These are phyloP conservation scores for Conus canariensis DNA, from an alignment of 2,888 invertebrate genomes.

Conservation along the genomic window DNA sequence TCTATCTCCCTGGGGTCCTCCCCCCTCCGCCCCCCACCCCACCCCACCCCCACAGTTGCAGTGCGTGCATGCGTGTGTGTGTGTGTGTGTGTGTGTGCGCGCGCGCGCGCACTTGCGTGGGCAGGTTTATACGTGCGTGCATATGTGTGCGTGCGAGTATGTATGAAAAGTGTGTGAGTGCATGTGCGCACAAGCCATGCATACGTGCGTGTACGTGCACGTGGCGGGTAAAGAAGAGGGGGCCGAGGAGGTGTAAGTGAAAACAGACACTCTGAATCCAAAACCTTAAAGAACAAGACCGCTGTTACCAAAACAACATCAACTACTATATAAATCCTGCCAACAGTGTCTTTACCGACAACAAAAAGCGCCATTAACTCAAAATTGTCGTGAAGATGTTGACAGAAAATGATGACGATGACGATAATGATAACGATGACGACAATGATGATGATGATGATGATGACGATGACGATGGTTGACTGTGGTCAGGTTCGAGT, in stretches of 20 bases:
- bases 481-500: conserved; percentile 82
- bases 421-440: neutral
- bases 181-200: neutral
- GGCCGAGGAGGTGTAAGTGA: no score
- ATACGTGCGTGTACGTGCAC: neutral
- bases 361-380: no score
- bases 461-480: conserved; percentile 17
- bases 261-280: no score
- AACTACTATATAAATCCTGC: no score
- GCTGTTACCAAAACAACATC: no score
- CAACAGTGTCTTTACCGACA: no score
- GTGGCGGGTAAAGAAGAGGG: neutral
- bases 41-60: no score
- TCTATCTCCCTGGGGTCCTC: no score
- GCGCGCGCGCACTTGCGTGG: neutral
- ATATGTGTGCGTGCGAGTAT: neutral
- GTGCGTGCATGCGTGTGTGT: neutral
- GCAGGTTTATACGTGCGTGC: neutral
- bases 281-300: no score
- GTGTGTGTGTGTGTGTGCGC: neutral
- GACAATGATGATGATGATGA: neutral
- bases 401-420: neutral
- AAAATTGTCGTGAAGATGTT: neutral
- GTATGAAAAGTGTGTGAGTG: neutral
- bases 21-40: no score